A percentile compares a stretch with the other conserved stretches of the same genome.
These are phyloP conservation scores for Ameiurus melas DNA, from an alignment of 2,113 vertebrate genomes.

Conservation along the genomic window DNA sequence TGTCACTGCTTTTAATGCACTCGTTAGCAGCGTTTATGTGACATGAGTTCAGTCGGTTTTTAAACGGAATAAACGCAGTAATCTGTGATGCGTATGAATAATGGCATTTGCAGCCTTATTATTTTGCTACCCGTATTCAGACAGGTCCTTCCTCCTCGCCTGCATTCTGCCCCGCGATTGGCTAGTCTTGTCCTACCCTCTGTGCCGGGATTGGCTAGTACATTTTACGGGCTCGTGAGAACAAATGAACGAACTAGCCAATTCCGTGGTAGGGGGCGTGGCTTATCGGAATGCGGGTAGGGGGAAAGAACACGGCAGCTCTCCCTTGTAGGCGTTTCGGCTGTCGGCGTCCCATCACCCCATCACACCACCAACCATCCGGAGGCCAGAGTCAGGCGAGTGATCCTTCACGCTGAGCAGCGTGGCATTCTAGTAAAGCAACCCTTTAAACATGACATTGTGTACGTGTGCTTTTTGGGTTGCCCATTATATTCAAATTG, in stretches of 20 bases:
- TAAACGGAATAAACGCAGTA: background rate
- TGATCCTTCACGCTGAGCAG: slow-evolving; percentile 68
- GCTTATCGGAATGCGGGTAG: background rate
- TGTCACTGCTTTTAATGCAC: background rate
- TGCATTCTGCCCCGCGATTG: background rate
- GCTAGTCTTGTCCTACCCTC: background rate
- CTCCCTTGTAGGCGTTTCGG: background rate
- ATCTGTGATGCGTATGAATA: background rate
- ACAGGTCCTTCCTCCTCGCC: background rate
- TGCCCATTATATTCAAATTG: background rate
- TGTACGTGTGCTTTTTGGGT: slow-evolving; percentile 41
- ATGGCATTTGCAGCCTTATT: background rate
- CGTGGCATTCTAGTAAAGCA: slow-evolving; percentile 53
- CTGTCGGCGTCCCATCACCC: background rate
- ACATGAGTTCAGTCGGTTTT: background rate
- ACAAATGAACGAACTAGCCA: background rate
- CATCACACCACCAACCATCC: slow-evolving; percentile 14
- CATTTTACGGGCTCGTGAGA: background rate
- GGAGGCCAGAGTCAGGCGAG: slow-evolving; percentile 49
- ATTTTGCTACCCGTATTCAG: background rate
- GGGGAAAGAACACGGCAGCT: background rate
- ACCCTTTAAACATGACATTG: slow-evolving; percentile 68
- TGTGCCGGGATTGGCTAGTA: background rate
- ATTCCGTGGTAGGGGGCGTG: background rate
- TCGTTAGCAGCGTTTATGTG: background rate